Conservation (phyloP, 1,140 invertebrate species). For the Hetaerina americana region DNA sequence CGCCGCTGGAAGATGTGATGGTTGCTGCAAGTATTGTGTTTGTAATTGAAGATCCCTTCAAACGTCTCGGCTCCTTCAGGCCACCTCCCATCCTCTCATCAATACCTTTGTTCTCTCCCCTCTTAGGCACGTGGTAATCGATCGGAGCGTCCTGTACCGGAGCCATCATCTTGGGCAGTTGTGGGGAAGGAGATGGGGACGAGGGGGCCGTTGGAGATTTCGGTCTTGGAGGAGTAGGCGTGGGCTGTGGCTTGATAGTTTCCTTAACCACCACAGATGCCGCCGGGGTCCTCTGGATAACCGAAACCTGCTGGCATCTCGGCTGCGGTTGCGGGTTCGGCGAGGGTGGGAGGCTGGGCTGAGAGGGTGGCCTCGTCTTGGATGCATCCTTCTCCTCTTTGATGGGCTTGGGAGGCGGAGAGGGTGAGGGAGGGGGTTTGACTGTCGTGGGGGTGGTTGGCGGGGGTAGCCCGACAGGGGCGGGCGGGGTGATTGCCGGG, state of each 20-base stretch:
- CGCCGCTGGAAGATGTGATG: constrained; percentile 27
- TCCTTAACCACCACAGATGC: not conserved
- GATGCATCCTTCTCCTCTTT: constrained; percentile 33
- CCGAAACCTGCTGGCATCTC: constrained; percentile 47
- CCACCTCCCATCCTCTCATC: not conserved
- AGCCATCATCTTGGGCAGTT: constrained; percentile 27
- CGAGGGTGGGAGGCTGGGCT: constrained; percentile 15
- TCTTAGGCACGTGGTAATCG: constrained; percentile 73
- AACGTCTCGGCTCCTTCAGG: constrained; percentile 19
- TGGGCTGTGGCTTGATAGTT: constrained; percentile 29
- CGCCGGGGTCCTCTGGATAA: constrained; percentile 67
- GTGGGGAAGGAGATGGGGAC: constrained; percentile 26
- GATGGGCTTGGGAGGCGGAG: constrained; percentile 69
- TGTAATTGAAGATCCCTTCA: constrained; percentile 30
- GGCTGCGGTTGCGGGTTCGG: constrained; percentile 4
- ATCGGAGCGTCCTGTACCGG: constrained; percentile 68
- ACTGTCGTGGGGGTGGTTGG: not conserved
- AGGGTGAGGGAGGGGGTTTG: constrained; percentile 32
- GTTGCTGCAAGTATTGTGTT: constrained; percentile 29
- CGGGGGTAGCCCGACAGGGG: constrained; percentile 9
- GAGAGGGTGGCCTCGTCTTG: constrained; percentile 35
- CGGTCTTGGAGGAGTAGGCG: constrained; percentile 36
- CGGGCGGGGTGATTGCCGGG: not conserved
- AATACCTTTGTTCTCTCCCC: constrained; percentile 46
- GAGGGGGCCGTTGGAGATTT: constrained; percentile 28